A percentile compares a stretch with the other conserved stretches of the same genome.
Conservation (phyloP, 2,797 vertebrate genomes). For the Selene dorsalis region DNA sequence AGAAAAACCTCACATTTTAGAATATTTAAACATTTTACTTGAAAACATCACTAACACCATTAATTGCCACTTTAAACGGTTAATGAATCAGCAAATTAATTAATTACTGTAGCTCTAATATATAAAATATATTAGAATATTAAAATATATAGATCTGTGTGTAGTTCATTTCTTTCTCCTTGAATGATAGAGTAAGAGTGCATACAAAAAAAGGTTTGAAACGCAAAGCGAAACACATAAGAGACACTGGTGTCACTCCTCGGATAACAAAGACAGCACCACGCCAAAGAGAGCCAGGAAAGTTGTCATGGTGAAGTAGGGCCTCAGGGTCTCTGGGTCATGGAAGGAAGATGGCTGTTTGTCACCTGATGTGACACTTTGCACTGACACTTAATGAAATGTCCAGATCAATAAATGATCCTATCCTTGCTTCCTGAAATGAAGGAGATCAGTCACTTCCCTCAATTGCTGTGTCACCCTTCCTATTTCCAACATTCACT, state of each 20-base stretch:
- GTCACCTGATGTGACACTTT: constrained; percentile 76
- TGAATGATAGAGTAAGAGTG: neutral
- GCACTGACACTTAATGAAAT: constrained; percentile 81
- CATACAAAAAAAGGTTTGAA: neutral
- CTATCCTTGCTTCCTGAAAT: constrained; percentile 79
- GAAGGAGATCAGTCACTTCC: constrained; percentile 83
- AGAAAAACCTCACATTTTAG: neutral
- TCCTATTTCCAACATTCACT: constrained; percentile 18
- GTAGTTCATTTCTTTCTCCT: neutral
- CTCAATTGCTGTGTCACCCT: constrained; percentile 39
- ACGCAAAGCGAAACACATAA: constrained; percentile 21
- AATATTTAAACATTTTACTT: neutral
- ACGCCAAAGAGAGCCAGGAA: constrained; percentile 10
- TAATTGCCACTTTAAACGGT: neutral
- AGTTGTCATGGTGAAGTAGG: constrained; percentile 39
- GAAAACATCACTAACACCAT: neutral
- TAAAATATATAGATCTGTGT: neutral
- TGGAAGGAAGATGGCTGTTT: constrained; percentile 59
- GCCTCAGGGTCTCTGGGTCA: constrained; percentile 64
- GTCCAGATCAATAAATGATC: constrained; percentile 83
- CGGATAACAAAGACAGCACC: too few relatives aligned
- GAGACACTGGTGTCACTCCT: neutral
- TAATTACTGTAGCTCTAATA: neutral
- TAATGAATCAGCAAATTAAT: too few relatives aligned
- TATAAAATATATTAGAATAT: too few relatives aligned